phyloP scores from a whole-genome alignment of 2,797 vertebrate species.

The Synaphobranchus kaupii region DNA sequence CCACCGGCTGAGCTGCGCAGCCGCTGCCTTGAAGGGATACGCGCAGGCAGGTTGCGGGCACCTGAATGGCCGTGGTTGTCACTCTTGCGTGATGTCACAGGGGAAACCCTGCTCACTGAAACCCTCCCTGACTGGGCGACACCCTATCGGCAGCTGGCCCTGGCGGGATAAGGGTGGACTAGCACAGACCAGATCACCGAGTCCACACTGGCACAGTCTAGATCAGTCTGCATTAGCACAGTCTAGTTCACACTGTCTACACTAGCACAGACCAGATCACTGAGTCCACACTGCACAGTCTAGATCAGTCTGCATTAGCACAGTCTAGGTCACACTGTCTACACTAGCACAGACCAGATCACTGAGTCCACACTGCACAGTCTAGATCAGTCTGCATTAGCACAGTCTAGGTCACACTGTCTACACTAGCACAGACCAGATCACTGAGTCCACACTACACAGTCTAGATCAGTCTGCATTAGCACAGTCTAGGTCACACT shows the following conservation, averaged over 20 bases:
- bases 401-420: too few relatives aligned
- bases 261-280: neutral
- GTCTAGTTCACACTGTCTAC: neutral
- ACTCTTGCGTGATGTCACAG: neutral
- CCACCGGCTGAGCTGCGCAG: neutral
- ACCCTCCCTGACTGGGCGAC: neutral
- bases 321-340: too few relatives aligned
- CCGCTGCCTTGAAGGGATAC: neutral
- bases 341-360: neutral
- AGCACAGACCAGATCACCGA: neutral
- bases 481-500: too few relatives aligned
- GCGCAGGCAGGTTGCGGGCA: neutral
- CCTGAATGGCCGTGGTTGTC: neutral
- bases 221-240: neutral
- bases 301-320: too few relatives aligned
- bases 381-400: too few relatives aligned
- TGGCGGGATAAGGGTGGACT: neutral
- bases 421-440: too few relatives aligned
- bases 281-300: too few relatives aligned
- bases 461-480: neutral
- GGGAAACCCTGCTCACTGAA: neutral
- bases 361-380: too few relatives aligned
- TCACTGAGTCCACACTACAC: neutral
- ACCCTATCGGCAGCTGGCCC: too few relatives aligned
- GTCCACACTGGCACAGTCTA: neutral